Evolutionary conservation across 2,113 vertebrate genomes (phyloP), one percentile per base, ranked within the genome.

Genomic region (Tychaedon coryphoeus): DNA sequence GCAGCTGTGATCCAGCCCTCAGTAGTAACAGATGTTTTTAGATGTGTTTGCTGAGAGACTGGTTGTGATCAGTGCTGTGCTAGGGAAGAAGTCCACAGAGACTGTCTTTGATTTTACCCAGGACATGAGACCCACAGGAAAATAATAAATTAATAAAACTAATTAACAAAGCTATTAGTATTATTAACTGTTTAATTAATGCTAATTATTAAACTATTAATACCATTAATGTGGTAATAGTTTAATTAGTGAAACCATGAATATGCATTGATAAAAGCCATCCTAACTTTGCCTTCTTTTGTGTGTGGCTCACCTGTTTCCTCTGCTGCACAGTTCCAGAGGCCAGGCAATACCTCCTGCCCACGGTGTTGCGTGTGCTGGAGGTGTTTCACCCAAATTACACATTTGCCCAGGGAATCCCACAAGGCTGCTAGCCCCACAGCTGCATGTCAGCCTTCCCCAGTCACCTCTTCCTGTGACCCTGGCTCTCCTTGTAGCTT

Each of bases 351-450:
- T 31, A 22, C 23, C 10, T 75, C 48, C n/a, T 81, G 18, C 19
- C 13, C 18, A 5, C 8, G 42, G 5, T 17, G 8, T 9, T 54
- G 51, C 19, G 3, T 14, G 1, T 4, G 9, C 6, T 64, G n/a
- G 33, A 19, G 29, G 26, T 38, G 36, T 48, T 62, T 38, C 69
- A 28, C 43, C 81, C 54, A 45, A 31, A 33, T 42, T 8, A 4
- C 18, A 19, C 5, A 7, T 42, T 51, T 66, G 26, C 2, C 0
- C 11, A 15, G 14, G 5, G 29, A 77, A 19, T 40, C 54, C 18
- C 34, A 34, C 31, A 9, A 38, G n/a, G 29, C 19, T 80, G 18
- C 51, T 60, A 25, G 10, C 16, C 29, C 34, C 57, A 22, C 19
- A 71, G 13, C 51, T 71, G 11, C 9, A 2, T 31, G 72, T 85